Percentiles rank a stretch among this genome's conserved stretches.
phyloP scores from a whole-genome alignment of 1,140 invertebrate genomes.

The Hormaphis cornu region DNA sequence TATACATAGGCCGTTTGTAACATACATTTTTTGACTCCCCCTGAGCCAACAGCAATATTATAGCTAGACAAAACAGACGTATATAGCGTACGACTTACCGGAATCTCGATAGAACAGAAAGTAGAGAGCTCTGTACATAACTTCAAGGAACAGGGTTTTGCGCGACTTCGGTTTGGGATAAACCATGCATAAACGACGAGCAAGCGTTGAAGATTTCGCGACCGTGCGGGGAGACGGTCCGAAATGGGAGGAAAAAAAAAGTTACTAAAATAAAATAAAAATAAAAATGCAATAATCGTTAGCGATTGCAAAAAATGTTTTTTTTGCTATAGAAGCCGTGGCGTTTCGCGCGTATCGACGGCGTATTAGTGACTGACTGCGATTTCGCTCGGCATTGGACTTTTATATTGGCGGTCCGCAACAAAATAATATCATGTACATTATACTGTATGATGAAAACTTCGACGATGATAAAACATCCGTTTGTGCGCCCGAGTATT shows the following conservation, averaged over 20 bases:
- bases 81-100: constrained; percentile 8
- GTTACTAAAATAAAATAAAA: not conserved
- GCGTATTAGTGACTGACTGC: not conserved
- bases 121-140: constrained; percentile 28
- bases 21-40: too few species aligned
- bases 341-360: not conserved
- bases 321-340: too few species aligned
- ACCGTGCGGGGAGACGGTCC: not conserved
- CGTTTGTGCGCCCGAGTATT: not conserved
- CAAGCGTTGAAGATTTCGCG: not conserved
- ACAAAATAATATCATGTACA: not conserved
- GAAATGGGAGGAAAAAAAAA: not conserved
- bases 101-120: constrained; percentile 24
- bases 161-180: not conserved
- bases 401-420: constrained; percentile 3
- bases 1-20: too few species aligned
- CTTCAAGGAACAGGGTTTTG: not conserved
- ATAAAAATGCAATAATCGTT: too few species aligned
- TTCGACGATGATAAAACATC: not conserved
- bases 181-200: constrained; percentile 8
- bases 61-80: too few species aligned
- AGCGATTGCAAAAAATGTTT: too few species aligned
- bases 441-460: constrained; percentile 3
- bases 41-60: too few species aligned
- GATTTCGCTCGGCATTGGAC: constrained; percentile 5